Base-by-base conservation (phyloP, 2,888 invertebrate species). In the Folsomia candida region DNA sequence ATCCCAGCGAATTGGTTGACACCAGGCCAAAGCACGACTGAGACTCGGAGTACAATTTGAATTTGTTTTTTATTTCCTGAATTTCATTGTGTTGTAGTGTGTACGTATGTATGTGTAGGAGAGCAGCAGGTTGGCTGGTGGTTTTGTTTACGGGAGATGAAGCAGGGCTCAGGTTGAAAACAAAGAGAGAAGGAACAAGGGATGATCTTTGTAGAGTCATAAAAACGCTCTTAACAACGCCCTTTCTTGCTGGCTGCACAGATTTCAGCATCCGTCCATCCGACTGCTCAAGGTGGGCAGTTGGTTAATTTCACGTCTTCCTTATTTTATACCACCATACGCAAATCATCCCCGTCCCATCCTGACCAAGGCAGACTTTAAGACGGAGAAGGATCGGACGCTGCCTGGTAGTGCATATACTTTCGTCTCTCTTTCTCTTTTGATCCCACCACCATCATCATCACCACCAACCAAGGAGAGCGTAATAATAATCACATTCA, bases 161-260 rank as follows among this genome's bases (percentile, higher is more conserved):
- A 54, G 54, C 54, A 54, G 54, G 54, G 54, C 54, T 54, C 54
- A 54, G 54, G 54, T 54, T 54, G 54, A 54, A 54, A 54, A 54
- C 54, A 54, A 54, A 54, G 54, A n/a, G n/a, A 54, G 54, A 54
- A 37, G 37, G 37, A 37, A 54, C 54, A 54, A 54, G 54, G 54
- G 54, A 54, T 54, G 54, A 54, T 54, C 54, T 54, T 54, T 54
- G 54, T n/a, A 54, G 20, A 54, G 54, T 54, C 54, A 54, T 54
- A 54, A 54, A 54, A 54, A 54, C 54, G 54, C 54, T 54, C 54
- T 54, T 54, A 54, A 54, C 54, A 54, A 54, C 54, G 54, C 54
- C 54, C 54, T 54, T 54, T 22, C 54, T 54, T 54, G 54, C 54
- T 47, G 9, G 47, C 47, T 54, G 54, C 54, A 54, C 54, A 54